Conservation (phyloP, 2,888 invertebrate genomes). For the Lottia scabra region DNA sequence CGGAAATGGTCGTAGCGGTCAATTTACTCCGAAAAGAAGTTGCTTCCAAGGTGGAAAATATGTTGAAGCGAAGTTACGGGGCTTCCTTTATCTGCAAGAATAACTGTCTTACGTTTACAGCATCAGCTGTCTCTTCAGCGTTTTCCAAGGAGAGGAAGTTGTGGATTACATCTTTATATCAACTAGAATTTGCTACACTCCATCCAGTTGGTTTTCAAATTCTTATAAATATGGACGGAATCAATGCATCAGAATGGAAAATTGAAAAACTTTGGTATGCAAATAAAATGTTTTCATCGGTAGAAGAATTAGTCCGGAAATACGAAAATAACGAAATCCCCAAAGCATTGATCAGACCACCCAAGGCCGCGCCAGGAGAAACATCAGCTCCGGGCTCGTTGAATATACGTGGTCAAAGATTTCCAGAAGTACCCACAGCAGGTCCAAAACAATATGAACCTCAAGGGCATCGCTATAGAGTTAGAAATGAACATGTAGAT, state of each 20-base stretch:
- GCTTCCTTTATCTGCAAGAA: constrained; percentile 24
- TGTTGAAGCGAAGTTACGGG: constrained; percentile 29
- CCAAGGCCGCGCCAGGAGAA: constrained; percentile 8
- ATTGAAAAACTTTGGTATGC: constrained; percentile 39
- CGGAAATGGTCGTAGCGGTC: constrained; percentile 23
- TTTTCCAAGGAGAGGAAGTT: constrained; percentile 25
- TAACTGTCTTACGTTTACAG: constrained; percentile 29
- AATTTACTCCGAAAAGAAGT: constrained; percentile 21
- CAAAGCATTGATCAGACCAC: constrained; percentile 10
- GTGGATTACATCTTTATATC: constrained; percentile 36
- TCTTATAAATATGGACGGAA: constrained; percentile 31
- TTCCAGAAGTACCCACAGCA: constrained; percentile 27
- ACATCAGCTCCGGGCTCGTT: constrained; percentile 25
- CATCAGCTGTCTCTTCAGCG: constrained; percentile 20
- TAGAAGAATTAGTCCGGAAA: constrained; percentile 23
- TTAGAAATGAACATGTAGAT: constrained; percentile 44
- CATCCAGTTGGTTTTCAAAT: constrained; percentile 47
- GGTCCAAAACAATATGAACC: constrained; percentile 47
- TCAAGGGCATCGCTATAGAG: constrained; percentile 48
- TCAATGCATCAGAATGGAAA: constrained; percentile 20
- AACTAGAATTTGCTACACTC: constrained; percentile 38
- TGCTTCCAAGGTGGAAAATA: constrained; percentile 17
- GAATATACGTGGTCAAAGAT: constrained; percentile 33
- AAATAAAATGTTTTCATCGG: constrained; percentile 27
- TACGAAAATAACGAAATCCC: constrained; percentile 17